Conservation (phyloP, 1,140 invertebrate genomes). For the Drosophila sp. region DNA sequence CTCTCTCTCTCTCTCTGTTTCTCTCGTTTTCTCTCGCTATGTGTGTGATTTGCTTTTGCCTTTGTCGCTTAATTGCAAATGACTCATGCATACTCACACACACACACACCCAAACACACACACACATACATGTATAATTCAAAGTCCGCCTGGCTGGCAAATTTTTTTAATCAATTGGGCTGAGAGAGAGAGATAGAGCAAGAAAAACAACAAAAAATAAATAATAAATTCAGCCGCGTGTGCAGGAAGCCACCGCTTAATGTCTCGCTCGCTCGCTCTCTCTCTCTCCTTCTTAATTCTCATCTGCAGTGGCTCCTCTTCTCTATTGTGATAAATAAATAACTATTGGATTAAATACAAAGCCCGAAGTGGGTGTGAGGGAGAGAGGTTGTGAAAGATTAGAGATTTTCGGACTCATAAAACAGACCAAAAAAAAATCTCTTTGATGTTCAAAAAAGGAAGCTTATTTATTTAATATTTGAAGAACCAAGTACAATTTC, state of each 20-base stretch:
- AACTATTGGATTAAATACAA: constrained; percentile 6
- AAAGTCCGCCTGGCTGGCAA: constrained; percentile 68
- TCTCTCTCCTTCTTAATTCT: background rate
- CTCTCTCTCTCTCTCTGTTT: background rate
- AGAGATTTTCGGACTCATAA: constrained; percentile 2
- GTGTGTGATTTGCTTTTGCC: constrained; percentile 36
- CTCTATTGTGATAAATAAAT: constrained; percentile 2
- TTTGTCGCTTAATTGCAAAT: constrained; percentile 78
- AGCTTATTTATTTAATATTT: background rate
- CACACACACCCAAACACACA: constrained; percentile 30
- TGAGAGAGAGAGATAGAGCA: no score
- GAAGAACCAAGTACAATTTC: background rate
- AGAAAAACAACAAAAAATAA: constrained; percentile 15
- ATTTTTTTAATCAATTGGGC: constrained; percentile 64
- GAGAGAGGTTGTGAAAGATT: background rate
- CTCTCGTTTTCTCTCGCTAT: constrained; percentile 6
- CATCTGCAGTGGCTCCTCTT: background rate
- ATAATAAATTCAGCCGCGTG: constrained; percentile 19
- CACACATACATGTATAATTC: constrained; percentile 45
- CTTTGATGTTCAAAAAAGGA: constrained; percentile 8
- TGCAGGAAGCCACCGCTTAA: constrained; percentile 62
- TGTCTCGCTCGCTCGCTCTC: constrained; percentile 8
- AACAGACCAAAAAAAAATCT: background rate
- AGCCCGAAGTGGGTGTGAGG: background rate
- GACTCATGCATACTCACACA: constrained; percentile 64